These are phyloP conservation scores for Apamea anceps DNA, from an alignment of 2,888 invertebrate genomes.

Conservation along the genomic window DNA sequence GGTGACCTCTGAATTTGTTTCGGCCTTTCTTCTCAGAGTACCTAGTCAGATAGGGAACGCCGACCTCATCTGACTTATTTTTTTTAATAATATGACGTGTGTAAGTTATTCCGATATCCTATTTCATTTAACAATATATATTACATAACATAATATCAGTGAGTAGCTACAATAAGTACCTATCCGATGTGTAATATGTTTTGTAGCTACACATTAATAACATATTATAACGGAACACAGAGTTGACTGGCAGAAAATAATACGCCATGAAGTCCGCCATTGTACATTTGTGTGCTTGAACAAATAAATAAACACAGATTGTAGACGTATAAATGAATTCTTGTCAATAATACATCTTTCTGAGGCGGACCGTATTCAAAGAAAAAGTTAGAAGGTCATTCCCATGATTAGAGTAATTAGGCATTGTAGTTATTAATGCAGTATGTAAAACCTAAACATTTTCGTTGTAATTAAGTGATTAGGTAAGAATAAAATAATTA, in stretches of 20 bases:
- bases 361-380: background rate
- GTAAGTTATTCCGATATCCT: too few relatives aligned
- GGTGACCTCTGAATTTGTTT: too few relatives aligned
- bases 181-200: background rate
- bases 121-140: too few relatives aligned
- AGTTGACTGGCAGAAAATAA: background rate
- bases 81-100: too few relatives aligned
- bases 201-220: background rate
- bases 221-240: background rate
- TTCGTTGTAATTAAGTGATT: background rate
- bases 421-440: constrained; percentile 1
- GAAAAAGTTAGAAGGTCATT: constrained; percentile 5
- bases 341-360: background rate
- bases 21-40: too few relatives aligned
- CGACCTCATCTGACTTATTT: too few relatives aligned
- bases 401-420: constrained; percentile 27
- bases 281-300: background rate
- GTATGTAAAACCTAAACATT: background rate
- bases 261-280: background rate
- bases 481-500: constrained; percentile 11
- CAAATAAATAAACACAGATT: background rate
- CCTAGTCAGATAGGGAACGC: too few relatives aligned
- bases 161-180: background rate
- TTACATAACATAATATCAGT: background rate
- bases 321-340: background rate